Base-by-base conservation (phyloP, 2,113 vertebrate genomes). In the Bubo bubo region DNA sequence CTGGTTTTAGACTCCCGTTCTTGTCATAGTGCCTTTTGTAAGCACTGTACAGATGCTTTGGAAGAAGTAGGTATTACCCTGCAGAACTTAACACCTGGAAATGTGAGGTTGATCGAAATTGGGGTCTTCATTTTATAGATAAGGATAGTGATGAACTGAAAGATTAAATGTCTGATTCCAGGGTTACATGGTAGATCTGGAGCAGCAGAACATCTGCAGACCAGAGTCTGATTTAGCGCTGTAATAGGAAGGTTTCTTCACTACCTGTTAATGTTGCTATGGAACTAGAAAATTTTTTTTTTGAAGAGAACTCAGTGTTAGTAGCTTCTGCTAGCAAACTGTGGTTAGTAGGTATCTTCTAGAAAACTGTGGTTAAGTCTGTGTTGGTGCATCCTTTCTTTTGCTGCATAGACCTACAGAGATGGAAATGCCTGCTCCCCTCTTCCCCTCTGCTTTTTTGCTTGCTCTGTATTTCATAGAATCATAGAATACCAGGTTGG, bases 161-260 rank as follows among this genome's bases (percentile, higher is more conserved):
- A 66, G 43, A 45, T 62, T 35, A 43, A 67, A 35, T 47, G 35
- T 10, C 45, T 82, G 41, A 23, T 47, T 11, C 28, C 30, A 63
- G 22, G 28, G 32, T 35, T 63, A 14, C 12, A 11, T 9, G 24
- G 14, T 50, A 26, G 70, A 73, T 79, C 37, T 60, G 14, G 34
- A 37, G 37, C 20, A 56, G n/a, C 35, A 66, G 66, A 63, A 71
- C 8, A 8, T 0, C 0, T 5, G 10, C 22, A 56, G 28, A 12
- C 20, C 14, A 12, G 26, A 20, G 13, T 32, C 59, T 68, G 23
- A 4, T 43, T 66, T 70, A 74, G 35, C 19, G 9, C 50, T 35
- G 28, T 27, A 37, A 15, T 9, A 39, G 30, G 14, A 67, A 53
- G 3, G 23, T 26, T 71, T 35, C 20, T 37, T 91, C 7, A 4